These are phyloP conservation scores for Thera britannica DNA, from an alignment of 2,888 invertebrate genomes.

Conservation along the genomic window DNA sequence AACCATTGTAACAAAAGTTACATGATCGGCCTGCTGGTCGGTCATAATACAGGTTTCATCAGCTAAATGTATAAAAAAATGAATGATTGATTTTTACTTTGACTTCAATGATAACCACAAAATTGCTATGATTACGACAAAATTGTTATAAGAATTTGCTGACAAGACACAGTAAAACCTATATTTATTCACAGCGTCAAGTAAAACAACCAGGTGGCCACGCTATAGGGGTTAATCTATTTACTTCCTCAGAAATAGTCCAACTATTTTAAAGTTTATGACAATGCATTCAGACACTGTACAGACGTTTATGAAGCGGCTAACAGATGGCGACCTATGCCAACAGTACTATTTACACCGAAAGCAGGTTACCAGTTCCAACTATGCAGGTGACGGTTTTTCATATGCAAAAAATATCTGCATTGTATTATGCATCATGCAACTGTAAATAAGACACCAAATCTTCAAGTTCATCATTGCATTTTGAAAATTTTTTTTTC, in stretches of 20 bases:
- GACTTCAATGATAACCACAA: no score
- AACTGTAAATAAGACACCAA: no score
- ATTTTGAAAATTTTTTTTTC: no score
- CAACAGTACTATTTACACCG: slow-evolving; percentile 28
- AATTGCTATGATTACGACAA: neutral
- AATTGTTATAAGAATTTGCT: neutral
- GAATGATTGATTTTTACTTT: no score
- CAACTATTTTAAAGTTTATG: slow-evolving; percentile 39
- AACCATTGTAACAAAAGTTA: no score
- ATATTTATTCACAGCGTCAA: neutral
- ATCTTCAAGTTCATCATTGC: no score
- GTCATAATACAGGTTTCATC: no score
- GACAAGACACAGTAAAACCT: neutral
- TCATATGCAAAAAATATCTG: neutral
- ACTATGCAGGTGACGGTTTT: neutral
- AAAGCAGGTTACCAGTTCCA: slow-evolving; percentile 4
- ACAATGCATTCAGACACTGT: slow-evolving; percentile 40
- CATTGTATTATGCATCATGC: no score
- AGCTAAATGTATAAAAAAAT: no score
- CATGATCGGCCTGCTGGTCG: no score
- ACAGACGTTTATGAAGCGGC: slow-evolving; percentile 35
- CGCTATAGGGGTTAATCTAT: slow-evolving; percentile 23
- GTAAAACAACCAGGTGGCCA: slow-evolving; percentile 26
- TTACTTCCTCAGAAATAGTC: slow-evolving; percentile 25
- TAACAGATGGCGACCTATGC: slow-evolving; percentile 42